Evolutionary conservation across 1,140 invertebrate species (phyloP), one percentile per base, ranked within the genome.

Genomic region (Drosophila willistoni): DNA sequence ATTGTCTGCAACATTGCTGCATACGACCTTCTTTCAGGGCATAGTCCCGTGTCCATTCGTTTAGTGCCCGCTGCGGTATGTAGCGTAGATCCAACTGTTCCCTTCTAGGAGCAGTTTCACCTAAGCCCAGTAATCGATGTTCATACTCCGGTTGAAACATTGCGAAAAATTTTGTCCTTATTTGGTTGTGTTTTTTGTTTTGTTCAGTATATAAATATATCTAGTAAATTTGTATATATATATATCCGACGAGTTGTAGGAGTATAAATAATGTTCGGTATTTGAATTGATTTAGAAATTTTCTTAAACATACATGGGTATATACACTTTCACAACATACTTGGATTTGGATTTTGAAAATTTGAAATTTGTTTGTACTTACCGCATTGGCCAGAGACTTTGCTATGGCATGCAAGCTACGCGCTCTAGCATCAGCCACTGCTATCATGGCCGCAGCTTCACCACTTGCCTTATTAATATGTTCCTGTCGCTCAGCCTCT

Each of bases 371-470:
- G 25, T 25, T 12, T 41, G 42, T 47, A 94, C 71, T 81, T 68
- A 94, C 94, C 87, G 93, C 73, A 70, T 92, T 77, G 3, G 87
- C 79, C 2, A 98, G 93, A 2, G 97, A 94, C 67, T 94, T 92
- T 1, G 96, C 96, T 29, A 99, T 94, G 7, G 96, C 91, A 81
- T 95, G 93, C 3, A 99, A 93, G 47, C 97, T 95, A 66, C 94
- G 94, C 0, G 97, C 95, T 85, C 97, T 93, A 13, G 98, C 97
- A 90, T 96, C 94, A 0, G 98, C 97, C 22, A 98, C 95, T 0
- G 96, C 95, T 17, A 98, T 86, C 82, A 99, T 94, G 7, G 97
- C 98, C 79, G 96, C 93, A 6, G 98, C 98, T 92, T 98, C 96
- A 91, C 97, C 97, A 70, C 93, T 94, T 2, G 97, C 97, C 91